Percentiles rank a stretch among this genome's conserved stretches.
Conservation (phyloP, 2,797 vertebrate species). For the Cyclopterus lumpus region DNA sequence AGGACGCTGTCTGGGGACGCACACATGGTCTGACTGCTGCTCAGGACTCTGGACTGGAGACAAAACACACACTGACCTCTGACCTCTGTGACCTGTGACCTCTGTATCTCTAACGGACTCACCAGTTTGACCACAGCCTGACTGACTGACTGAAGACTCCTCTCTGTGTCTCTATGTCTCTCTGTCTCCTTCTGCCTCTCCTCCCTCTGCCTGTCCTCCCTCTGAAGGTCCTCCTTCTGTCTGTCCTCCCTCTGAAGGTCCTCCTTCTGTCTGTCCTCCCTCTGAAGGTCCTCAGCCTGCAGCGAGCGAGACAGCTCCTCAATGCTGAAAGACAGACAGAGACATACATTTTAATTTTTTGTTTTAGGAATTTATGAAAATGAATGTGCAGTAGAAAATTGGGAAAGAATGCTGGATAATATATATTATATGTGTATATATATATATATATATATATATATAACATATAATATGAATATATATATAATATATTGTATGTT, state of each 20-base stretch:
- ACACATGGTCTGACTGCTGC: conserved; percentile 8
- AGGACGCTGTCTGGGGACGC: conserved; percentile 43
- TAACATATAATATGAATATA: too few relatives aligned
- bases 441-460: too few relatives aligned
- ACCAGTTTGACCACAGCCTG: conserved; percentile 76
- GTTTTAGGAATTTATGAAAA: too few relatives aligned
- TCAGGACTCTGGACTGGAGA: conserved; percentile 73
- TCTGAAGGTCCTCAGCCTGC: conserved; percentile 77
- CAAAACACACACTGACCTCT: conserved; percentile 7
- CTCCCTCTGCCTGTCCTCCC: conserved; percentile 76
- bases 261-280: conserved; percentile 78
- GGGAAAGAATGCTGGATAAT: too few relatives aligned
- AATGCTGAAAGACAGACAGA: conserved; percentile 76
- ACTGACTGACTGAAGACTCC: conserved; percentile 64
- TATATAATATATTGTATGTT: too few relatives aligned
- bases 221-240: conserved; percentile 77
- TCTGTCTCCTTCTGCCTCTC: conserved; percentile 81
- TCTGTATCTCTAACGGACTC: conserved; percentile 26
- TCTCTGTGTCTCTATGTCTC: conserved; percentile 79
- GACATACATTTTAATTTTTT: too few relatives aligned
- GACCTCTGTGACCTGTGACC: neutral
- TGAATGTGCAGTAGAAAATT: too few relatives aligned
- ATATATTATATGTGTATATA: too few relatives aligned
- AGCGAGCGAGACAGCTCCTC: conserved; percentile 82
- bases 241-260: conserved; percentile 77